Base-by-base conservation (phyloP, 2,888 invertebrate species). In the Diarsia brunnea region DNA sequence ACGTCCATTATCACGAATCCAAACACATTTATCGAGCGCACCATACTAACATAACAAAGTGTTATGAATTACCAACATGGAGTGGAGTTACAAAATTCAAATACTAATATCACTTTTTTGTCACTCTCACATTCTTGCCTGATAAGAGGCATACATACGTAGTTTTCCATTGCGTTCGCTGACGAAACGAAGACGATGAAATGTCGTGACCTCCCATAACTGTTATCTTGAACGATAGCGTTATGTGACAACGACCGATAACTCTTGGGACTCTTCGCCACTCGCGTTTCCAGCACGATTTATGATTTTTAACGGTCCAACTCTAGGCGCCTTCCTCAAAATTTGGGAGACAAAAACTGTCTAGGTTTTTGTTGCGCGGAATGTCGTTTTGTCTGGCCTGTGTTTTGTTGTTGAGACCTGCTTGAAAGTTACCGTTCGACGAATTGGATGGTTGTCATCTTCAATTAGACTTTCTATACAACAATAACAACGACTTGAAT, bases 171-270 rank as follows among this genome's bases (percentile, higher is more conserved):
- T 80, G 72, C 78, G 67, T 38, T 19, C 66, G 61, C 73, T 80
- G 85, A 87, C 88, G 89, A 84, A 87, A 89, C 78, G 85, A 76
- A 73, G 78, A 89, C 79, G 86, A 78, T 73, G 78, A 84, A 87
- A 85, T 87, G 90, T 90, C 90, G 89, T 88, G 92, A 91, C 92
- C 92, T 91, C 91, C 91, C 91, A 90, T 92, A 88, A 80, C 64
- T 78, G 88, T 90, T 93, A 93, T 93, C 93, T 79, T 72, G 86
- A 74, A 85, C 89, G 91, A 90, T 91, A 90, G 88, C 85, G 85
- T 55, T 79, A 75, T 83, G 84, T 85, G 90, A 84, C 88, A 87
- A 89, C 89, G 89, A 89, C 89, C 89, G 91, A 92, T 92, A 90
- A 63, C 8, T 45, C 63, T 38, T 14, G 27, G 11, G 60, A 84